phyloP scores from a whole-genome alignment of 2,113 vertebrate genomes.

The Scalopus aquaticus region DNA sequence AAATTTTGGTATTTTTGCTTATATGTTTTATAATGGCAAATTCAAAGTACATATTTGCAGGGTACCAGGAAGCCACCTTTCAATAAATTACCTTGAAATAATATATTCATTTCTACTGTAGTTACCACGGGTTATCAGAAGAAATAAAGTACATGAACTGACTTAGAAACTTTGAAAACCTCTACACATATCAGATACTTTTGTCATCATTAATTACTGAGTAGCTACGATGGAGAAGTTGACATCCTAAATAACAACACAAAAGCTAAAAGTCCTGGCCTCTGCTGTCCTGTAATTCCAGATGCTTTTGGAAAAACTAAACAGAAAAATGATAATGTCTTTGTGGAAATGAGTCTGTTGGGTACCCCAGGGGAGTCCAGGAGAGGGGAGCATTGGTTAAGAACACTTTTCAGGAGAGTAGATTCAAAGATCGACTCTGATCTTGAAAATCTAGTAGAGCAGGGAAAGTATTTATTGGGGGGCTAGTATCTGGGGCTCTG shows the following conservation, averaged over 20 bases:
- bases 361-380: not conserved
- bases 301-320: not conserved
- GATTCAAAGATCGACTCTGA: not conserved
- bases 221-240: not conserved
- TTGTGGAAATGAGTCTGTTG: accelerated
- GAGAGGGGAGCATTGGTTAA: accelerated
- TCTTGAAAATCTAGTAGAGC: not conserved
- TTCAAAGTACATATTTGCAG: not conserved
- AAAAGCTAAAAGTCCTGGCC: not conserved
- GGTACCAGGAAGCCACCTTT: not conserved
- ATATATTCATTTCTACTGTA: not conserved
- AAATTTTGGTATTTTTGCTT: not conserved
- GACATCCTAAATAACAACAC: not conserved
- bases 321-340: not conserved
- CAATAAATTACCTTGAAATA: not conserved
- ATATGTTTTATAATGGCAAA: not conserved
- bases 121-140: not conserved
- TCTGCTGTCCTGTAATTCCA: not conserved
- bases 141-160: not conserved
- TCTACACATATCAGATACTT: not conserved
- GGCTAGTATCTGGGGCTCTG: not conserved
- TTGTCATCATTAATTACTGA: not conserved
- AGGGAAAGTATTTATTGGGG: not conserved
- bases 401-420: not conserved
- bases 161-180: not conserved